Evolutionary conservation across 2,888 invertebrate species (phyloP).

Genomic region (Drosophila anceps): DNA sequence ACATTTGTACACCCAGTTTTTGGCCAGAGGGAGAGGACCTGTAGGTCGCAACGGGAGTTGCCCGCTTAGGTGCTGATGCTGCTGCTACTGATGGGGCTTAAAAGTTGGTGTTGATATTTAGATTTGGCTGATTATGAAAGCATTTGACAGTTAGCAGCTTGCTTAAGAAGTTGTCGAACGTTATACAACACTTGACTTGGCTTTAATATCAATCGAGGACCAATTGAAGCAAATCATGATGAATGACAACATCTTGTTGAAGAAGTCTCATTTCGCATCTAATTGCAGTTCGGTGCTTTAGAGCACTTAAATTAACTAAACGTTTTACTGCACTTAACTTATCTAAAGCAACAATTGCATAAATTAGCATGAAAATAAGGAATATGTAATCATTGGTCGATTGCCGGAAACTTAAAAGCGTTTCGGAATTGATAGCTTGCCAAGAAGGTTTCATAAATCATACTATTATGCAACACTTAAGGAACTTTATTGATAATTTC

Average conservation of each 20-base stretch:
- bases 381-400: background rate
- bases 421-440: too few relatives aligned
- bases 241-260: background rate
- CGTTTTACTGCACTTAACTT: background rate
- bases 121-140: constrained; percentile 31
- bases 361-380: background rate
- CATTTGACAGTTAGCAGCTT: constrained; percentile 18
- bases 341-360: background rate
- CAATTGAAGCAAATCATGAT: background rate
- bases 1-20: constrained; percentile 52
- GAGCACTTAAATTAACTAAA: background rate
- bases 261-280: background rate
- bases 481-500: background rate
- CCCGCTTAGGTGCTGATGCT: background rate
- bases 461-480: background rate
- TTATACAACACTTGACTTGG: background rate
- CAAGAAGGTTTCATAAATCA: background rate
- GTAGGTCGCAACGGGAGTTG: background rate
- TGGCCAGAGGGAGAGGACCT: constrained; percentile 9
- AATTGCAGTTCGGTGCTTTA: background rate
- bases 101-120: constrained; percentile 31
- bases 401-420: background rate
- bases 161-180: constrained; percentile 1
- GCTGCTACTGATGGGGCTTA: background rate
- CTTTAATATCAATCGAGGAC: background rate